These are phyloP conservation scores for Schizopygopsis pylzovi DNA, from an alignment of 2,797 vertebrate genomes.

Conservation along the genomic window DNA sequence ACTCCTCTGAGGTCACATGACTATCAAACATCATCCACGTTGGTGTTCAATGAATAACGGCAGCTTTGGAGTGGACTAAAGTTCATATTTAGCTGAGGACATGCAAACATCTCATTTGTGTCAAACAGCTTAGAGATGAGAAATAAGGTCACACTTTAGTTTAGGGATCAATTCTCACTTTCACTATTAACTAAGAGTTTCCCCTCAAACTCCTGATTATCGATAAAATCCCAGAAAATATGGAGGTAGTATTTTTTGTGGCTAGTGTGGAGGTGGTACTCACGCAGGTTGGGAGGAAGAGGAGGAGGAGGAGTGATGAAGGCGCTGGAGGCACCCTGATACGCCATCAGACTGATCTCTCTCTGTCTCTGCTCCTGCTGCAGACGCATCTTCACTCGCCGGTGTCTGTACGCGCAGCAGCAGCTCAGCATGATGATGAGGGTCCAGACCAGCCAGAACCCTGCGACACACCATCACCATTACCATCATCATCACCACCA, in stretches of 20 bases:
- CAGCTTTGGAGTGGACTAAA: neutral
- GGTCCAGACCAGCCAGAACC: slow-evolving; percentile 89
- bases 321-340: slow-evolving; percentile 84
- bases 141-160: too few species aligned
- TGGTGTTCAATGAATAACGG: neutral
- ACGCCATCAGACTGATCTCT: slow-evolving; percentile 88
- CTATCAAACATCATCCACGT: neutral
- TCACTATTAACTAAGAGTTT: neutral
- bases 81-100: neutral
- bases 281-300: slow-evolving; percentile 77
- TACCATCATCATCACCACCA: too few species aligned
- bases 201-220: neutral
- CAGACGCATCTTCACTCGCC: slow-evolving; percentile 85
- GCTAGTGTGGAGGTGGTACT: slow-evolving; percentile 61
- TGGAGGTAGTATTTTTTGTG: too few species aligned
- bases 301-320: slow-evolving; percentile 74
- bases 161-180: too few species aligned
- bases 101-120: neutral
- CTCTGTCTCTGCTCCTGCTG: slow-evolving; percentile 86
- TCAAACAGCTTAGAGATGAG: neutral
- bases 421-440: slow-evolving; percentile 88
- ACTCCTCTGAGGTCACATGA: neutral
- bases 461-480: slow-evolving; percentile 61
- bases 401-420: slow-evolving; percentile 86
- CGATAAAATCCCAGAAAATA: too few species aligned